Base-by-base conservation (phyloP, 1,140 invertebrate genomes). In the Caerostris darwini region DNA sequence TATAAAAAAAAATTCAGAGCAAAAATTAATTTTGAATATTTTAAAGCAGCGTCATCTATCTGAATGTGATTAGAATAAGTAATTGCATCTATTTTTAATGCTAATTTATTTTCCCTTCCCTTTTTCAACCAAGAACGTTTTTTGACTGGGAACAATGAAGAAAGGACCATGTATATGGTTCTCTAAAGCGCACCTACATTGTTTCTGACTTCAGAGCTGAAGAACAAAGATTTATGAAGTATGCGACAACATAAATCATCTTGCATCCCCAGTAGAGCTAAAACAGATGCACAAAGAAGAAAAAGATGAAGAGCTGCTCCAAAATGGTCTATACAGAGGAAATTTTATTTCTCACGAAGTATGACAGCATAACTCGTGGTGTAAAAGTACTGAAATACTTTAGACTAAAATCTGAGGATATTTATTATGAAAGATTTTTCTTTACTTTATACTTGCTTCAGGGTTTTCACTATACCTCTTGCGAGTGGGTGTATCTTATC, bases 161-260 rank as follows among this genome's bases (percentile, higher is more conserved):
- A 56, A 90, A 77, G 10, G 53, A 53, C 34, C 53, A 53, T 19
- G 71, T 81, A 17, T 81, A 56, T 81, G 7, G 17, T 58, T 90
- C 56, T 81, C 10, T 69, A 81, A 69, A n/a, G 54, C 69, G 57
- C 89, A 90, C n/a, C 69, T 50, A 19, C 67, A 19, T 90, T 81
- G n/a, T 50, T 57, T 90, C 69, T 77, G 53, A 90, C 19, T 77
- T 34, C 61, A 58, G n/a, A 90, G 34, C 57, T 58, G 56, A 90
- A 90, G 89, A 90, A 59, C 56, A 56, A 81, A 58, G 54, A 90
- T 90, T 90, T 81, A 90, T 90, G 69, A 61, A 69, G 67, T 19
- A 90, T 57, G 67, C 34, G 89, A 77, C 54, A 90, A n/a, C 71
- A 90, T 90, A 90, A 90, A 90, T 90, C 69, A 90, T 90, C 71